Evolutionary conservation across 2,888 invertebrate species (phyloP).

Genomic region (Idaea aversata): DNA sequence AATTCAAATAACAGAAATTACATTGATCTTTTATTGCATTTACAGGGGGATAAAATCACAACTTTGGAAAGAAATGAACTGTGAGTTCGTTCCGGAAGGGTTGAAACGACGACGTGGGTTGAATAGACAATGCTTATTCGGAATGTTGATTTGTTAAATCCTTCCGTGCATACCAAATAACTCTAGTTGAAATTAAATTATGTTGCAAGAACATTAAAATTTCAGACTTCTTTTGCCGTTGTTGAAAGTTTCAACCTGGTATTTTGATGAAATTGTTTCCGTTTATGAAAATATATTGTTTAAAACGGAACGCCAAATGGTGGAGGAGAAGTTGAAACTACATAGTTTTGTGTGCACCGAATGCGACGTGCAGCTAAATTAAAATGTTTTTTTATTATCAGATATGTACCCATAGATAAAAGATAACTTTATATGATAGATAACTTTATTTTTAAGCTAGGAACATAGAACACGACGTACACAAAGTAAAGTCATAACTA

Average conservation of each 20-base stretch:
- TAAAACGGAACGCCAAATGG: not conserved
- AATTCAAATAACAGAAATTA: conserved; percentile 28
- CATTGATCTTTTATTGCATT: conserved; percentile 60
- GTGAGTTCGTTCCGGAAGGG: conserved; percentile 58
- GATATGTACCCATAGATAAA: no score
- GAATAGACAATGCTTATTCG: conserved; percentile 58
- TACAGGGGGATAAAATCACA: conserved; percentile 63
- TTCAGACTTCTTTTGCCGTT: conserved; percentile 20
- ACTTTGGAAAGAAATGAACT: conserved; percentile 66
- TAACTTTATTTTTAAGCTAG: no score
- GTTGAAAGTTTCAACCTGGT: conserved; percentile 15
- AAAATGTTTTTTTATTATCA: not conserved
- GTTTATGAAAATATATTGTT: conserved; percentile 13
- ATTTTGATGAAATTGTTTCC: conserved; percentile 25
- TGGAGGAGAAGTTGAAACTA: not conserved
- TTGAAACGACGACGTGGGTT: conserved; percentile 48
- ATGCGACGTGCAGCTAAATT: not conserved
- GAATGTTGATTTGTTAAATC: conserved; percentile 66
- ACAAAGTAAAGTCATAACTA: no score
- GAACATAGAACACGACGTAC: no score
- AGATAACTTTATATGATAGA: no score
- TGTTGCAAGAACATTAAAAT: conserved; percentile 36
- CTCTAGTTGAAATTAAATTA: conserved; percentile 50
- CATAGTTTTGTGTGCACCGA: not conserved
- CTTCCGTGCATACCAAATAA: conserved; percentile 56